Conservation (phyloP, 2,888 invertebrate genomes). For the Meandrusa payeni region DNA sequence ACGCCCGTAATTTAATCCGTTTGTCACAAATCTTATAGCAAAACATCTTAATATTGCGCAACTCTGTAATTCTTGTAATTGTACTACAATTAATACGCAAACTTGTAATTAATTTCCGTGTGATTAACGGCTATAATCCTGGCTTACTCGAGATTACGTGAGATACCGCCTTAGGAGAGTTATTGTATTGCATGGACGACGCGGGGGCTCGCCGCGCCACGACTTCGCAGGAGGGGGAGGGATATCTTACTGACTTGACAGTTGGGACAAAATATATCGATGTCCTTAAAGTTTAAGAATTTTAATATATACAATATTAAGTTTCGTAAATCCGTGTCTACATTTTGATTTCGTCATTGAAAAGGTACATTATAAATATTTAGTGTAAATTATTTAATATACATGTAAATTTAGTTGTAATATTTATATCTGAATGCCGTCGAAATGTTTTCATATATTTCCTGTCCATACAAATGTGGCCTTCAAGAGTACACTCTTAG, state of each 20-base stretch:
- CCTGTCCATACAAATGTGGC: too few relatives aligned
- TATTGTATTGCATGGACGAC: slow-evolving; percentile 65
- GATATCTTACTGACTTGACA: slow-evolving; percentile 34
- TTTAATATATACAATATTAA: too few relatives aligned
- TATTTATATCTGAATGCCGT: too few relatives aligned
- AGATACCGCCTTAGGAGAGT: slow-evolving; percentile 68
- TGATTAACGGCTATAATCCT: slow-evolving; percentile 80
- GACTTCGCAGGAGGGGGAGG: slow-evolving; percentile 31
- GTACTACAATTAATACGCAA: slow-evolving; percentile 77
- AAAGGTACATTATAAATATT: too few relatives aligned
- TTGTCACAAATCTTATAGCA: slow-evolving; percentile 16
- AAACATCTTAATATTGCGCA: slow-evolving; percentile 33
- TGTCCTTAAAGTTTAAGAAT: background rate
- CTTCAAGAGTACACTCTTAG: too few relatives aligned
- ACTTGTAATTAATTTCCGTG: slow-evolving; percentile 79
- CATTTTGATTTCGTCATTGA: too few relatives aligned
- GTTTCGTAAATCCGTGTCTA: too few relatives aligned
- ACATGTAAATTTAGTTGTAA: too few relatives aligned
- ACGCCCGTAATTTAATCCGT: slow-evolving; percentile 6
- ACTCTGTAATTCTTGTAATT: slow-evolving; percentile 69
- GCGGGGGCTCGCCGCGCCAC: slow-evolving; percentile 38
- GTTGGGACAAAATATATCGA: slow-evolving; percentile 37
- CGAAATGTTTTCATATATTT: too few relatives aligned
- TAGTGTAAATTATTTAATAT: too few relatives aligned
- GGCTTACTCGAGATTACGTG: slow-evolving; percentile 78